Base-by-base conservation (phyloP, 2,888 invertebrate species). In the Sphaerophoria taeniata region DNA sequence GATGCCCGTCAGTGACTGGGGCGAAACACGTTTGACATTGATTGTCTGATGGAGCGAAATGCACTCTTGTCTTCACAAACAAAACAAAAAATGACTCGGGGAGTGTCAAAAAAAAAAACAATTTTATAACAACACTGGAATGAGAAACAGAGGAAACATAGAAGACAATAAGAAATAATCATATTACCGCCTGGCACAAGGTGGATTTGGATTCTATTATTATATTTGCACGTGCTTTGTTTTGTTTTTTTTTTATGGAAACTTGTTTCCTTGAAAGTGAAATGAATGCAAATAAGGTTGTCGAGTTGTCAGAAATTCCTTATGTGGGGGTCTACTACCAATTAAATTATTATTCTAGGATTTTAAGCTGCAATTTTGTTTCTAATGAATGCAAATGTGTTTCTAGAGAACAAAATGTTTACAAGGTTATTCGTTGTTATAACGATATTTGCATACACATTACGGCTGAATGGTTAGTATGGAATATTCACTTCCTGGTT, bases 21-120 rank as follows among this genome's bases (percentile, higher is more conserved):
- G 45, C 49, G 7, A 60, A 75, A 70, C 76, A 67, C 67, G 71
- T 67, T 81, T 56, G 71, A 31, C 70, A 82, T 77, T 77, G 82
- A 82, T 81, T 81, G 76, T 61, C 67, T 75, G 49, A 49, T 49
- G 65, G 47, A 58, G 45, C 53, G 51, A 61, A 73, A 73, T 70
- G 73, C 67, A 61, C 56, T 80, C 53, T 73, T 69, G 72, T 82
- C 24, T 77, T 45, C 56, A 33, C 39, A 49, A 39, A 24, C 1
- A 24, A 49, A 39, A 24, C 1, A 24, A 24, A 24, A 24, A 24
- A 24, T 24, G 24, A 24, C 24, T 24, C 11, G 60, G 43, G 69
- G 82, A 69, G 82, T 73, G 76, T 63, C 82, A 69, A 55, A 53
- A n/a, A 51, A 14, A 53, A 67, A 55, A 56, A 39, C 16, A 49